Conservation (phyloP, 2,113 vertebrate species). For the Carollia perspicillata region DNA sequence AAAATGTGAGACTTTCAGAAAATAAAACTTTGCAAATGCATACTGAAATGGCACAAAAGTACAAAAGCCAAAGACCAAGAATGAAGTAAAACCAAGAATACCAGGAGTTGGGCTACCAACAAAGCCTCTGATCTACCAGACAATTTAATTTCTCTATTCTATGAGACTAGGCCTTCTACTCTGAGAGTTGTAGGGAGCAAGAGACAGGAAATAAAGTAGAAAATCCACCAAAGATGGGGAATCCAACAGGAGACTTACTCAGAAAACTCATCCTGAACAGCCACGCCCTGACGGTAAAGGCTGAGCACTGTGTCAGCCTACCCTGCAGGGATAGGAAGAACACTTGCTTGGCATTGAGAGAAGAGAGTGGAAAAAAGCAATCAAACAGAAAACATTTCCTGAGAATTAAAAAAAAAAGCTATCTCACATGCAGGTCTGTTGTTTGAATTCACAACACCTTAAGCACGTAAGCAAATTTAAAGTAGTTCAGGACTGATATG, state of each 20-base stretch:
- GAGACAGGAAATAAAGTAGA: background rate
- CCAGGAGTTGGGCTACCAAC: background rate
- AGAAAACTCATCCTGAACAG: background rate
- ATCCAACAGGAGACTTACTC: background rate
- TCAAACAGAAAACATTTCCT: background rate
- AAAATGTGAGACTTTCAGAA: background rate
- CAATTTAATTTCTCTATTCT: background rate
- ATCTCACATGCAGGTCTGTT: background rate
- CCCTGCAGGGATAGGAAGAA: background rate
- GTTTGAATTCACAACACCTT: background rate
- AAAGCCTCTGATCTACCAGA: background rate
- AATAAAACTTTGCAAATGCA: background rate
- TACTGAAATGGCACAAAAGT: background rate
- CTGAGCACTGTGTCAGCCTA: background rate
- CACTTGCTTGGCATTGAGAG: background rate
- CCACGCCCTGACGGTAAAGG: background rate
- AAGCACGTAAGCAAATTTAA: background rate
- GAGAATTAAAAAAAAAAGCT: background rate
- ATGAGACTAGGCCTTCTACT: background rate
- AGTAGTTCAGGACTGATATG: background rate
- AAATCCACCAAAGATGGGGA: background rate
- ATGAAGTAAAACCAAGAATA: slow-evolving; percentile 3
- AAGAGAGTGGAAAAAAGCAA: background rate
- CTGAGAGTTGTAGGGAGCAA: background rate
- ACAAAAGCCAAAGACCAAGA: background rate